phyloP scores from a whole-genome alignment of 2,888 invertebrate genomes.

The Craniophora ligustri region DNA sequence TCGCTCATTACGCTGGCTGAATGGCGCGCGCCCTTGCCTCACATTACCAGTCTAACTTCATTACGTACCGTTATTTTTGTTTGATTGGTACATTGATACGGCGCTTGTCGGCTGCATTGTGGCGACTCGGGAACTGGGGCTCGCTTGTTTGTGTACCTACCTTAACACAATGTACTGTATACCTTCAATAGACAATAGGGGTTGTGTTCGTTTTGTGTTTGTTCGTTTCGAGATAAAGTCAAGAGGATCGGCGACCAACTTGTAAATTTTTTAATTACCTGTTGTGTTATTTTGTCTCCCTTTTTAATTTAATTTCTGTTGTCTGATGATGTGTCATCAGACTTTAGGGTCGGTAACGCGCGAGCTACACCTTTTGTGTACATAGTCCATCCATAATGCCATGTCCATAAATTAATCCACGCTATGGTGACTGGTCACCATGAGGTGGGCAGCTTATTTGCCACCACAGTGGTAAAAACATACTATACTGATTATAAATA shows the following conservation, averaged over 20 bases:
- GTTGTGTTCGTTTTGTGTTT: neutral
- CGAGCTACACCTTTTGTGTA: no score
- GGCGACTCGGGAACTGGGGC: constrained; percentile 1
- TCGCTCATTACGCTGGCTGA: constrained; percentile 46
- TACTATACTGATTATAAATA: no score
- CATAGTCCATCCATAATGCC: no score
- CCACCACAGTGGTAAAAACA: no score
- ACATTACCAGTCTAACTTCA: constrained; percentile 45
- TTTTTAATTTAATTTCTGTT: no score
- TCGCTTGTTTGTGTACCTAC: constrained; percentile 3
- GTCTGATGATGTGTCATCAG: no score
- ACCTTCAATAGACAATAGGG: neutral
- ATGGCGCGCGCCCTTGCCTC: constrained; percentile 34
- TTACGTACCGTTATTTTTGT: constrained; percentile 41
- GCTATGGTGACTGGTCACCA: no score
- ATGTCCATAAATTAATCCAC: no score
- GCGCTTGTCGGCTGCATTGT: constrained; percentile 26
- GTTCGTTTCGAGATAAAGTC: neutral
- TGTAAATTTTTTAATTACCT: no score
- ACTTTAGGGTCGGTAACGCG: no score
- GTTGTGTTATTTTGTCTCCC: no score
- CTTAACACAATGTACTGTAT: neutral
- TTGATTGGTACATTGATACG: constrained; percentile 32
- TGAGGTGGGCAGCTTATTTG: no score
- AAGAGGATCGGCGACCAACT: neutral